Base-by-base conservation (phyloP, 2,113 vertebrate species). In the Mesitornis unicolor region DNA sequence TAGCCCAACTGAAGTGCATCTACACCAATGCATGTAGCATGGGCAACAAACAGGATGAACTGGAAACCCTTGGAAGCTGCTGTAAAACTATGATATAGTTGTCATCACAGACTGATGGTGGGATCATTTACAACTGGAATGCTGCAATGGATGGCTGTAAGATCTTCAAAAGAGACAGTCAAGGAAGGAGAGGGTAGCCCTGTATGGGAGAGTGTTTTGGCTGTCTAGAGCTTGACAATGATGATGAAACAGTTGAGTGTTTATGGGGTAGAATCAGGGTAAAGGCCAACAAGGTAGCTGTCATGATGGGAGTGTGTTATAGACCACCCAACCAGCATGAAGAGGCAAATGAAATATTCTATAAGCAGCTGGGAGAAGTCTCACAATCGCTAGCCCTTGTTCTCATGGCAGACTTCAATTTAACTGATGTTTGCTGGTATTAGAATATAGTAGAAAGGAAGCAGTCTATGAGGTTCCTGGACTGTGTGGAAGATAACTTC, bases 381-480 rank as follows among this genome's bases (percentile, higher is more conserved):
- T 35, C 43, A 28, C 2, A 2, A 20, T 42, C 0, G 0, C 35
- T 42, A 48, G 12, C 5, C 11, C 12, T 65, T 48, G 12, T 56
- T 65, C 29, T 64, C 6, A 6, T 31, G 33, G 13, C 10, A 8
- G 4, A 45, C 16, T 53, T 50, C 57, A 61, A 9, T 29, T 50
- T 40, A 33, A 4, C 35, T 40, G 29, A 40, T 36, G 16, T 20
- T 28, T 40, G 9, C 57, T 50, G 45, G 45, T 45, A 67, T 45
- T 67, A 67, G 31, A 67, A 25, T 25, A 45, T 31, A 25, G 31
- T 15, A 12, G 21, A 28, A 47, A 53, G 18, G 36, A 22, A 53
- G 43, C 6, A 53, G 31, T 43, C 14, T 5, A 10, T 14, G 60
- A 53, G 22, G 11, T 17, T 53, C 24, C 36, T 64, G 47, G 6